These are phyloP conservation scores for Neodiprion virginianus DNA, from an alignment of 1,140 invertebrate species.

Conservation along the genomic window DNA sequence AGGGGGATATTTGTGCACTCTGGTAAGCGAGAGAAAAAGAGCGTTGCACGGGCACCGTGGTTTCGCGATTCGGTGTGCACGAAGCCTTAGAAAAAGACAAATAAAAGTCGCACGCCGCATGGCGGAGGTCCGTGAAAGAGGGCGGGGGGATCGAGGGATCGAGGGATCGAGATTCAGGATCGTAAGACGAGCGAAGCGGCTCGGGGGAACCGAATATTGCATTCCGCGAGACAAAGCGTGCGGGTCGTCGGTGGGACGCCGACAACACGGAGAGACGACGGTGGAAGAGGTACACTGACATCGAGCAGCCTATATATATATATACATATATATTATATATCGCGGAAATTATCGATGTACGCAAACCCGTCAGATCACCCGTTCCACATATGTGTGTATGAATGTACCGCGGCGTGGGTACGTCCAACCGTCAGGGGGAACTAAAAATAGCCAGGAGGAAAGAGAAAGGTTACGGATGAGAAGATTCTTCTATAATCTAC, in stretches of 20 bases:
- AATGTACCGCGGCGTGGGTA: too few species aligned
- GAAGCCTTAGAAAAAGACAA: too few species aligned
- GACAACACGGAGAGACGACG: too few species aligned
- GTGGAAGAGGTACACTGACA: not conserved
- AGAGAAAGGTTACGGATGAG: conserved; percentile 5
- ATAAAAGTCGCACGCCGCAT: not conserved
- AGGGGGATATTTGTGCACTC: not conserved
- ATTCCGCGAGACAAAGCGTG: conserved; percentile 1
- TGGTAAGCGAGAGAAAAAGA: not conserved
- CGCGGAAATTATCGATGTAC: not conserved
- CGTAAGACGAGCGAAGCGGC: not conserved
- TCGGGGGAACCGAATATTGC: not conserved
- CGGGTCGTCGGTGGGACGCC: not conserved
- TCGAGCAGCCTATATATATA: not conserved
- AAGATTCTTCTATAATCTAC: not conserved
- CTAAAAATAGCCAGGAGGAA: not conserved
- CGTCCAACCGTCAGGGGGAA: not conserved
- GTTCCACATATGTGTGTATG: not conserved
- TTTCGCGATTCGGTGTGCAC: too few species aligned
- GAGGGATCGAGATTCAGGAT: not conserved
- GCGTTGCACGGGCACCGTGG: not conserved
- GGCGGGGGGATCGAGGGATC: not conserved
- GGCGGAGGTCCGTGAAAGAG: not conserved
- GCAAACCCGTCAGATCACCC: not conserved
- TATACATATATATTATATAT: not conserved